Percentiles rank a stretch among this genome's conserved stretches.
phyloP scores from a whole-genome alignment of 2,113 vertebrate genomes.

The Gallinago jamesoni region DNA sequence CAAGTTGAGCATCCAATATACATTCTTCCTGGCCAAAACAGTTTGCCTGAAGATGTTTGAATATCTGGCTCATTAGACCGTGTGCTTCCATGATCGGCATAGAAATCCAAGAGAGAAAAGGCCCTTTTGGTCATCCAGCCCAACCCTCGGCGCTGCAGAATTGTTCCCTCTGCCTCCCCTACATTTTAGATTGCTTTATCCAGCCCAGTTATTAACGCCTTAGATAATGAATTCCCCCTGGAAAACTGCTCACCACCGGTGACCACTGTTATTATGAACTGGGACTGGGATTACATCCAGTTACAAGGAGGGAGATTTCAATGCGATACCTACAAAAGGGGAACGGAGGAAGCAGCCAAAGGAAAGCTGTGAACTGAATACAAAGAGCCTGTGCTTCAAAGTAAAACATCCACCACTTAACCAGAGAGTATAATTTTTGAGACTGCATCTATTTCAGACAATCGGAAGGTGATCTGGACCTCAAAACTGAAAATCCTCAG shows the following conservation, averaged over 20 bases:
- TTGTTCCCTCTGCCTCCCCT: not conserved
- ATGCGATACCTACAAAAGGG: not conserved
- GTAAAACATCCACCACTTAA: not conserved
- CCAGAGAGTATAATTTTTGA: not conserved
- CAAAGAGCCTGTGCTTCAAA: not conserved
- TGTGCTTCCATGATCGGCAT: conserved; percentile 32
- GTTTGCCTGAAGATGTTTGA: conserved; percentile 50
- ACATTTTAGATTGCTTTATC: not conserved
- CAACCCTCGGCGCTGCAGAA: not conserved
- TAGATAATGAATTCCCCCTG: not conserved
- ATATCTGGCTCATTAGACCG: conserved; percentile 52
- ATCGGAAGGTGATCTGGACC: not conserved
- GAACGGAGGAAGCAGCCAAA: not conserved
- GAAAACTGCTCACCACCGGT: not conserved
- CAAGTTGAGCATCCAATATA: conserved; percentile 3
- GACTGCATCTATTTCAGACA: not conserved
- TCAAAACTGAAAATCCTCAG: not conserved
- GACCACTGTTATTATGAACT: conserved; percentile 3
- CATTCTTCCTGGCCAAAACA: conserved; percentile 37
- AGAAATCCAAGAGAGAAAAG: conserved; percentile 15
- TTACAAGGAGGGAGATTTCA: conserved; percentile 20
- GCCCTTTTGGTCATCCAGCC: not conserved
- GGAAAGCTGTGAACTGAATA: not conserved
- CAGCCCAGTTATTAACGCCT: not conserved
- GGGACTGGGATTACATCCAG: conserved; percentile 20